Evolutionary conservation across 2,113 vertebrate genomes (phyloP).

Genomic region (Psettodes erumei): DNA sequence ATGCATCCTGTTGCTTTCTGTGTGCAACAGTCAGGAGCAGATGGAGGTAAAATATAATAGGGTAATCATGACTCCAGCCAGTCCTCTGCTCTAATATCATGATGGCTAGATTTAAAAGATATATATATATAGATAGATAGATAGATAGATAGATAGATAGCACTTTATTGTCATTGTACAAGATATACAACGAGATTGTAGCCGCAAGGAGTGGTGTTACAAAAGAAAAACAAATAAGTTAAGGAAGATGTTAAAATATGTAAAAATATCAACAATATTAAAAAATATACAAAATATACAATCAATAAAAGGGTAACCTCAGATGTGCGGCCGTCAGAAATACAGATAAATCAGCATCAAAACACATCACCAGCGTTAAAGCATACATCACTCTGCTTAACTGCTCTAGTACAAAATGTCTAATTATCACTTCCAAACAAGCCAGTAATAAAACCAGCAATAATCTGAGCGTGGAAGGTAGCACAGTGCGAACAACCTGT

Average conservation of each 20-base stretch:
- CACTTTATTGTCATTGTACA: too few species aligned
- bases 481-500: conserved; percentile 18
- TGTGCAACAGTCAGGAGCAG: neutral
- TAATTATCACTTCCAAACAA: neutral
- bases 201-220: too few species aligned
- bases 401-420: neutral
- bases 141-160: too few species aligned
- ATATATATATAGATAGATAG: too few species aligned
- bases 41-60: conserved; percentile 5
- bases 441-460: neutral
- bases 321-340: neutral
- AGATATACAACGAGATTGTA: too few species aligned
- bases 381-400: neutral
- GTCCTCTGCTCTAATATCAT: neutral
- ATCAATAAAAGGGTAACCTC: neutral
- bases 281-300: too few species aligned
- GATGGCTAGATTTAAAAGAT: neutral
- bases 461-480: neutral
- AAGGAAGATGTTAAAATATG: too few species aligned
- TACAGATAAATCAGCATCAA: neutral
- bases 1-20: conserved; percentile 8
- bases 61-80: conserved; percentile 12
- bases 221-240: too few species aligned
- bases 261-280: too few species aligned
- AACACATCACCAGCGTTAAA: neutral